Conservation (phyloP, 2,113 vertebrate genomes). For the Boleophthalmus pectinirostris region DNA sequence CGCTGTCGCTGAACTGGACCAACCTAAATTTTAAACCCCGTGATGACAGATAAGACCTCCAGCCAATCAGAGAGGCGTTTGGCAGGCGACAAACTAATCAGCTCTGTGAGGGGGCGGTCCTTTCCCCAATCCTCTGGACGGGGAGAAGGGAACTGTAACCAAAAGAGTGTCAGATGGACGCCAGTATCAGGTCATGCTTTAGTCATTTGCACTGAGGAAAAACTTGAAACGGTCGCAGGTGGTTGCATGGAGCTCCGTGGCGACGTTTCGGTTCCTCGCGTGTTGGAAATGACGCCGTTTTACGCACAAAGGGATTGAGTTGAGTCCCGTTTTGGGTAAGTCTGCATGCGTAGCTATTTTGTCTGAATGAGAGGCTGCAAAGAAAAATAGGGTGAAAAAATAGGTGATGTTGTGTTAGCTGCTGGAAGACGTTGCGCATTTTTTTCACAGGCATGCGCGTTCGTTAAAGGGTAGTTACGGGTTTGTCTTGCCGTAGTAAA, state of each 20-base stretch:
- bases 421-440: background rate
- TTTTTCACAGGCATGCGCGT: background rate
- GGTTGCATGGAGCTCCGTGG: conserved; percentile 10
- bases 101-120: conserved; percentile 52
- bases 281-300: background rate
- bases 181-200: conserved; percentile 11
- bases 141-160: conserved; percentile 58
- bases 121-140: conserved; percentile 53
- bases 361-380: conserved; percentile 46
- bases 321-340: conserved; percentile 60
- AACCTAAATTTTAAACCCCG: conserved; percentile 49
- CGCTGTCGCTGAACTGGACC: conserved; percentile 57
- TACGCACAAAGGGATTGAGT: conserved; percentile 43
- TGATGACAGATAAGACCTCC: conserved; percentile 43
- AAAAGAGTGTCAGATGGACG: conserved; percentile 57
- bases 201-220: conserved; percentile 11
- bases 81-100: conserved; percentile 45
- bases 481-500: conserved; percentile 22
- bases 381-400: background rate
- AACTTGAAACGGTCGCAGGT: conserved; percentile 22
- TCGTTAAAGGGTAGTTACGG: conserved; percentile 7
- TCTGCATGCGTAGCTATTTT: conserved; percentile 61
- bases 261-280: background rate
- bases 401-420: background rate
- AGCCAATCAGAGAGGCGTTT: conserved; percentile 59